Evolutionary conservation across 2,113 vertebrate species (phyloP).

Genomic region (Pseudolaguvia tuberculata): DNA sequence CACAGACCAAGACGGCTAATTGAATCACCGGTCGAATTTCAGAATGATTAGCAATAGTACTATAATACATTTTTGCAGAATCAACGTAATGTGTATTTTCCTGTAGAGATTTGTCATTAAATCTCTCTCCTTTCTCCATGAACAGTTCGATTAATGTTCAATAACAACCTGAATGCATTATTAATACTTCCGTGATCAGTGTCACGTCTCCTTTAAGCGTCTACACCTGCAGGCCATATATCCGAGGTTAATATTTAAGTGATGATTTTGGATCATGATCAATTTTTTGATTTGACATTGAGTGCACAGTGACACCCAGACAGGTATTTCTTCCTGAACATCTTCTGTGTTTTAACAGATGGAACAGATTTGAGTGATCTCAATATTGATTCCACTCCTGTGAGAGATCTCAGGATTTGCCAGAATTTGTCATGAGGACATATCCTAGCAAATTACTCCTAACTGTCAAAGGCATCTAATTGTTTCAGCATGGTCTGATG

Average conservation of each 20-base stretch:
- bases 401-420: constrained; percentile 30
- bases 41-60: neutral
- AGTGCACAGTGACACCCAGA: constrained; percentile 33
- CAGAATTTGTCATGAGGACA: constrained; percentile 44
- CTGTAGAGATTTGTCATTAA: constrained; percentile 5
- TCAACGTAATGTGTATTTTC: neutral
- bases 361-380: constrained; percentile 37
- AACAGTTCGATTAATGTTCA: neutral
- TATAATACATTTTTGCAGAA: neutral
- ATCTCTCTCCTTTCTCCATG: neutral
- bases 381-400: constrained; percentile 45
- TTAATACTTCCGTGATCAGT: constrained; percentile 25
- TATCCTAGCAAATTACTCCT: constrained; percentile 44
- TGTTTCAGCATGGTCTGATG: constrained; percentile 51
- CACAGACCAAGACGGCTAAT: neutral
- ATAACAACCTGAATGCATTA: neutral
- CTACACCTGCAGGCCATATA: constrained; percentile 30
- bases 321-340: constrained; percentile 29
- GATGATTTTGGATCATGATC: constrained; percentile 31
- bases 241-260: constrained; percentile 28
- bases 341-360: constrained; percentile 35
- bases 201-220: constrained; percentile 19
- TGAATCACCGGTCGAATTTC: neutral
- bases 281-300: constrained; percentile 39
- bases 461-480: constrained; percentile 43